Percentiles rank a stretch among this genome's conserved stretches.
Conservation (phyloP, 2,113 vertebrate species). For the Tapirus terrestris region DNA sequence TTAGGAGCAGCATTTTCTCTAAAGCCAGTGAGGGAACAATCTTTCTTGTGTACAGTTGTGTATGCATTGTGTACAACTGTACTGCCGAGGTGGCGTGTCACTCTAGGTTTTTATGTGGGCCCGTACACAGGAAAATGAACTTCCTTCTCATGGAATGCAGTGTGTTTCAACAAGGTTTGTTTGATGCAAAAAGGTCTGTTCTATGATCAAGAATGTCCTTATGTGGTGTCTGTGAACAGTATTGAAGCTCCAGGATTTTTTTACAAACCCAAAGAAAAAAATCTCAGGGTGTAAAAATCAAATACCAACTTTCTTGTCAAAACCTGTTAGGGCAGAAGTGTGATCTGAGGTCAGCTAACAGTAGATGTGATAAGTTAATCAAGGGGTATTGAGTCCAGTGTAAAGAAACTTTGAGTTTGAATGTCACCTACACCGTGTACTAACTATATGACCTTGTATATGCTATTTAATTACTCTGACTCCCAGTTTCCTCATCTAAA, state of each 20-base stretch:
- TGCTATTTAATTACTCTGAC: neutral
- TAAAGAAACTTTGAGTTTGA: neutral
- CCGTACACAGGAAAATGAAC: neutral
- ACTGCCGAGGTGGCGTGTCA: neutral
- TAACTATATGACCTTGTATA: neutral
- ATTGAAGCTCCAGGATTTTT: neutral
- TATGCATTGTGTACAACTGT: neutral
- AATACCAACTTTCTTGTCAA: neutral
- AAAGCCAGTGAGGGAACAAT: neutral
- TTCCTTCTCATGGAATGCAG: neutral
- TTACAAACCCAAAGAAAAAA: neutral
- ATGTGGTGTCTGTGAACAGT: neutral
- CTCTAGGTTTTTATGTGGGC: neutral
- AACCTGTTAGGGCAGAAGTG: neutral
- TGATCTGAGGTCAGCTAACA: neutral
- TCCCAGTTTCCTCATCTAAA: neutral
- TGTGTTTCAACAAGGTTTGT: neutral
- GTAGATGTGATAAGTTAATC: neutral
- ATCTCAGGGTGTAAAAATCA: neutral
- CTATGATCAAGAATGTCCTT: neutral
- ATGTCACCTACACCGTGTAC: neutral
- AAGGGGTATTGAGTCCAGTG: neutral
- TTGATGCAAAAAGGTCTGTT: neutral
- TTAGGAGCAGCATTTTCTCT: neutral
- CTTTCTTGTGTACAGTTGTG: neutral